Evolutionary conservation across 2,888 invertebrate genomes (phyloP).

Genomic region (Chorisops tibialis): DNA sequence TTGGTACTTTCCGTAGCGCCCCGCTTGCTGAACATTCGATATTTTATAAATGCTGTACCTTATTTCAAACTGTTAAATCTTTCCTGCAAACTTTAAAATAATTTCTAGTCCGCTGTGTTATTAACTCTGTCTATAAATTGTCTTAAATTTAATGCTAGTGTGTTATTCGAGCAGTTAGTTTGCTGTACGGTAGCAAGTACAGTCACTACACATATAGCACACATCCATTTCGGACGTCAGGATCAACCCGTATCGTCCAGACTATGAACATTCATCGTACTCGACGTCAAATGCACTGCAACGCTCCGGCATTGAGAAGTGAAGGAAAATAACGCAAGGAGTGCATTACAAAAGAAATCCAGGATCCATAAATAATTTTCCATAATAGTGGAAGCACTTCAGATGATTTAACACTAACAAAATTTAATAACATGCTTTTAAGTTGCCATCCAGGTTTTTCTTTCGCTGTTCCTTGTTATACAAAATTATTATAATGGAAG

Average conservation of each 20-base stretch:
- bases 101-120: constrained; percentile 16
- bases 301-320: not conserved
- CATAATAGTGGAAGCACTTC: constrained; percentile 22
- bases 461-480: too few relatives aligned
- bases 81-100: constrained; percentile 13
- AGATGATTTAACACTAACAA: constrained; percentile 20
- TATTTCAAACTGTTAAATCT: not conserved
- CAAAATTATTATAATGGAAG: too few relatives aligned
- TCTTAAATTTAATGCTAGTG: constrained; percentile 21
- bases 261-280: constrained; percentile 16
- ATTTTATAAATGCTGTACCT: too few relatives aligned
- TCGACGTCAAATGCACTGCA: constrained; percentile 22
- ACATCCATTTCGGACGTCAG: constrained; percentile 19
- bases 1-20: too few relatives aligned
- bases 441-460: constrained; percentile 9
- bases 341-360: not conserved
- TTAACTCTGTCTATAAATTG: constrained; percentile 22
- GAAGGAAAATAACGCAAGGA: too few relatives aligned
- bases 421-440: constrained; percentile 21
- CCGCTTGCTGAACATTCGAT: too few relatives aligned
- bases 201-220: not conserved
- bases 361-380: constrained; percentile 23
- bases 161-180: not conserved
- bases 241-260: constrained; percentile 19
- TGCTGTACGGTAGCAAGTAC: not conserved